Conservation (phyloP, 2,888 invertebrate species). For the Tachystola acroxantha region DNA sequence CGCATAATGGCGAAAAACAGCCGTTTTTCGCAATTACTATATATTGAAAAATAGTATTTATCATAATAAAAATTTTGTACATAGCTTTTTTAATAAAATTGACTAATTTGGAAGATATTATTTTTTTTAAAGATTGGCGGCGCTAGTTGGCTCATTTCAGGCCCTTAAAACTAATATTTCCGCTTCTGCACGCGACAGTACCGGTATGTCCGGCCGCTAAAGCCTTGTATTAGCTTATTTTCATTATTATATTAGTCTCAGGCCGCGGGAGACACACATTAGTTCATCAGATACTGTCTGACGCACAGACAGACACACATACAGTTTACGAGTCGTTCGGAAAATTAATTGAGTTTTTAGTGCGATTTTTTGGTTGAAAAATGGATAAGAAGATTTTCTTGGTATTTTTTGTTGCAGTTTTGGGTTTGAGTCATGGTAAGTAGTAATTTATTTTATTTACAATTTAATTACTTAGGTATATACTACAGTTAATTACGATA, state of each 20-base stretch:
- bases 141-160: too few species aligned
- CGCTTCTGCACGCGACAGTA: constrained; percentile 38
- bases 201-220: constrained; percentile 53
- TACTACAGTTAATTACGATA: too few species aligned
- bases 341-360: background rate
- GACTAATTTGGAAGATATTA: too few species aligned
- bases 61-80: too few species aligned
- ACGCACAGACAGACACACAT: constrained; percentile 12
- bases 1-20: too few species aligned
- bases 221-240: constrained; percentile 39
- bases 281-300: constrained; percentile 3
- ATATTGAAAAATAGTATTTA: too few species aligned
- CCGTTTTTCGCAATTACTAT: too few species aligned
- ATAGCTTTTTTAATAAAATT: too few species aligned
- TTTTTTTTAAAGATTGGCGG: too few species aligned
- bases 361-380: constrained; percentile 14
- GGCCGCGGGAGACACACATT: constrained; percentile 9
- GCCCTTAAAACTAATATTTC: too few species aligned
- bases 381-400: constrained; percentile 42
- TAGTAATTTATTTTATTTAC: constrained; percentile 6
- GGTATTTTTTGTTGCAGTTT: constrained; percentile 32
- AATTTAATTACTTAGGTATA: too few species aligned
- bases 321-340: constrained; percentile 13
- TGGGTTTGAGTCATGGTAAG: constrained; percentile 45
- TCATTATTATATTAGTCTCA: constrained; percentile 39